Evolutionary conservation across 2,888 invertebrate species (phyloP), one percentile per base, ranked within the genome.

Genomic region (Hypomecis atomaria): DNA sequence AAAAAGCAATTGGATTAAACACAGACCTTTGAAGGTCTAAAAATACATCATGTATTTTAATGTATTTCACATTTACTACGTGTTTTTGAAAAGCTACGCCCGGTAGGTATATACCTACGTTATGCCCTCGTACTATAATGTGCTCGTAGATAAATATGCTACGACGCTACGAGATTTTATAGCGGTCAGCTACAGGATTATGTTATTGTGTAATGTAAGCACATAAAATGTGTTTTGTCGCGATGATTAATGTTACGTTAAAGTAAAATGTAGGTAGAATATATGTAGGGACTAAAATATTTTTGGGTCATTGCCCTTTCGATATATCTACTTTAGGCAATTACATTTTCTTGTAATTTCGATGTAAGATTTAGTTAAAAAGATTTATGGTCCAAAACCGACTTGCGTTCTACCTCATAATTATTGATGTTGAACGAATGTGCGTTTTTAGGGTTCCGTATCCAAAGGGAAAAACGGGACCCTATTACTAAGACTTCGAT

Each of bases 1-100:
- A 23, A 23, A 23, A 23, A 23, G 23, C 23, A 23, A 23, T 23
- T 23, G 23, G 23, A 23, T 23, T 23, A 23, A 2, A 1, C 23
- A 23, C 23, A 23, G 23, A 23, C 23, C 23, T 3, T 23, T 23
- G 3, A 23, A 23, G 23, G 1, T 23, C 3, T 23, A 23, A 23
- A 23, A 23, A 23, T 23, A 23, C 23, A 23, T 23, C 23, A 1
- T 3, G 23, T 67, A 67, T 65, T 59, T 71, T 69, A 62, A 62
- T 68, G 65, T 66, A 64, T 69, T 68, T 65, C 64, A 59, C 50
- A 42, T 66, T 67, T 67, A 50, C 66, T 69, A 69, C 63, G 59
- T 67, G 49, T 57, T 57, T 60, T 42, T 54, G 59, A 65, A 52
- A 59, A 34, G 63, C 66, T 65, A 69, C 63, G 70, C 47, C 45